A percentile compares a stretch with the other conserved stretches of the same genome.
Conservation (phyloP, 2,888 invertebrate species). For the Trichogramma evanescens region DNA sequence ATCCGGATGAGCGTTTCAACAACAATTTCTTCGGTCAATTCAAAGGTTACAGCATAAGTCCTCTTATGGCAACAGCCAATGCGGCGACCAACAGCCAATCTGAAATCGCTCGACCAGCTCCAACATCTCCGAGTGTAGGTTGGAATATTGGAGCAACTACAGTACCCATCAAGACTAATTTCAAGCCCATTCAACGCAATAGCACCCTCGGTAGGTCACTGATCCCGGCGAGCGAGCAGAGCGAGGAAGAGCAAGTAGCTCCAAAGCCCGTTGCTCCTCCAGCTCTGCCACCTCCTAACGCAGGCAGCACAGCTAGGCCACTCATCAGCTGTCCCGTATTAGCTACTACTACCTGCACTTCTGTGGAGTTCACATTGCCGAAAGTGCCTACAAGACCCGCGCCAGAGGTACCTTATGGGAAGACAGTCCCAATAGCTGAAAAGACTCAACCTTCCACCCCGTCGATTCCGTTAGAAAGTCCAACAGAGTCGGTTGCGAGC, state of each 20-base stretch:
- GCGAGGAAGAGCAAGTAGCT: background rate
- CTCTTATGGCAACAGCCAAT: constrained; percentile 51
- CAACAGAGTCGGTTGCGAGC: constrained; percentile 43
- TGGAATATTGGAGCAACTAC: constrained; percentile 57
- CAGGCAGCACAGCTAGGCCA: constrained; percentile 59
- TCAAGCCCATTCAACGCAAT: constrained; percentile 31
- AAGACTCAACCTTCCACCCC: constrained; percentile 32
- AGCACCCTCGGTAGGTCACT: constrained; percentile 26
- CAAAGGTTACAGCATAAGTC: constrained; percentile 75
- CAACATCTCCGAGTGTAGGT: constrained; percentile 59
- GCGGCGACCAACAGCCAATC: constrained; percentile 21
- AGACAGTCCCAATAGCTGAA: constrained; percentile 28
- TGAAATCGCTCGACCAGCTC: constrained; percentile 50
- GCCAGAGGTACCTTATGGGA: constrained; percentile 51
- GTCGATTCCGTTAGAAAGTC: constrained; percentile 26
- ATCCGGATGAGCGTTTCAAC: constrained; percentile 46
- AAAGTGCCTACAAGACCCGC: constrained; percentile 50
- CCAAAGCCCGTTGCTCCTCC: constrained; percentile 40
- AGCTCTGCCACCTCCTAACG: constrained; percentile 60
- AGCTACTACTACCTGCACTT: constrained; percentile 74
- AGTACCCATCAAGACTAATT: constrained; percentile 40
- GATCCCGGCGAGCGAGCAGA: constrained; percentile 8
- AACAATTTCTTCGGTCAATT: constrained; percentile 77
- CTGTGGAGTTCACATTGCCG: constrained; percentile 64
- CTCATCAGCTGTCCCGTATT: constrained; percentile 76